phyloP scores from a whole-genome alignment of 2,888 invertebrate species.

The Tetropium fuscum region DNA sequence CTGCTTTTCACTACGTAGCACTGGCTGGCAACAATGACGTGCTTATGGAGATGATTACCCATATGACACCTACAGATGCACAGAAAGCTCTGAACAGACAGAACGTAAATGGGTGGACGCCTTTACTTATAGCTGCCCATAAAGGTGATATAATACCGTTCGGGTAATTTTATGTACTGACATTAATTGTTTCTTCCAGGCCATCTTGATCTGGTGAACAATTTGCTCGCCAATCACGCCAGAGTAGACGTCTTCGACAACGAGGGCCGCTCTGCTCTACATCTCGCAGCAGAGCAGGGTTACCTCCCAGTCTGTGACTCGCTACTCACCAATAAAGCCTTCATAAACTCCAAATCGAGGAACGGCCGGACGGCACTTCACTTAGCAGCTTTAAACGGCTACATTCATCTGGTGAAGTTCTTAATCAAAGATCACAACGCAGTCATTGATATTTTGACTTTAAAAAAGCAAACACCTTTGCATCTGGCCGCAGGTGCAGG shows the following conservation, averaged over 20 bases:
- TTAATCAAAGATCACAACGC: constrained; percentile 96
- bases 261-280: constrained; percentile 94
- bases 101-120: constrained; percentile 96
- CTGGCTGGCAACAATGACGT: constrained; percentile 96
- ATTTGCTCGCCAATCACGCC: constrained; percentile 92
- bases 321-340: constrained; percentile 94
- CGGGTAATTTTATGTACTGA: too few species aligned
- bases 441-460: constrained; percentile 93
- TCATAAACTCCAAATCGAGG: constrained; percentile 98
- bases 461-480: constrained; percentile 96
- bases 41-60: constrained; percentile 91
- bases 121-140: constrained; percentile 94
- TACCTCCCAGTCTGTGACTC: constrained; percentile 91
- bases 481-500: constrained; percentile 97
- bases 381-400: constrained; percentile 97
- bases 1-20: constrained; percentile 96
- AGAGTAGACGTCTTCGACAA: constrained; percentile 98
- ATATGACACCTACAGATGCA: constrained; percentile 90
- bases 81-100: constrained; percentile 95
- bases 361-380: constrained; percentile 97
- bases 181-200: constrained; percentile 37
- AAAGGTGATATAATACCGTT: too few species aligned
- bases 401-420: constrained; percentile 89
- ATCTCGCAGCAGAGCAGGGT: constrained; percentile 95
- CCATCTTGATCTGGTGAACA: constrained; percentile 93